A percentile compares a stretch with the other conserved stretches of the same genome.
Evolutionary conservation across 37 sponge, comb jelly and placozoan genomes (phyloP).

Genomic region (Amphimedon queenslandica): DNA sequence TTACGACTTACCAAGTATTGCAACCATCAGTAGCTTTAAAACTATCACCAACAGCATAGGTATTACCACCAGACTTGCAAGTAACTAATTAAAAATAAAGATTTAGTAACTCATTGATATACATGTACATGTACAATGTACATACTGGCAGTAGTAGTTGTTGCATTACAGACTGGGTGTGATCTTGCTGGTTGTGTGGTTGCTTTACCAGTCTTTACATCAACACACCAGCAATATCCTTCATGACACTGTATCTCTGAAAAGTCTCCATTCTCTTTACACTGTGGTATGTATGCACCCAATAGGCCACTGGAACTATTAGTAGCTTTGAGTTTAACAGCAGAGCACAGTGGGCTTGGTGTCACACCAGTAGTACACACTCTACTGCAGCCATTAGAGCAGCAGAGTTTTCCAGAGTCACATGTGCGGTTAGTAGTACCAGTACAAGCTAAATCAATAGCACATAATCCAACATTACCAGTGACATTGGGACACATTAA

Average conservation of each 20-base stretch:
- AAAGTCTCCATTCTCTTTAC: conserved; percentile 47
- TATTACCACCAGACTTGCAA: no score
- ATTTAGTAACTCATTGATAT: neutral
- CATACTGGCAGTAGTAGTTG: conserved; percentile 4
- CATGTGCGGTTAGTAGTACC: neutral
- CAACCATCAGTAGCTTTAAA: no score
- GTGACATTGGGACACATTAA: neutral
- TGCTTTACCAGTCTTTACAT: conserved; percentile 21
- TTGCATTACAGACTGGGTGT: conserved; percentile 9
- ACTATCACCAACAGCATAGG: no score
- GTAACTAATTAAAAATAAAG: no score
- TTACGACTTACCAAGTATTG: no score
- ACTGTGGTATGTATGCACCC: conserved; percentile 34
- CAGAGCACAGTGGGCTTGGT: conserved; percentile 15
- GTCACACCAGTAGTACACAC: conserved; percentile 8
- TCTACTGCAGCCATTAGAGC: conserved; percentile 28
- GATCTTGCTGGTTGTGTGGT: conserved; percentile 5
- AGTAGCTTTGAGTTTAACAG: neutral
- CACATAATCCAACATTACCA: conserved; percentile 10
- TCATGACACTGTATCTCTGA: conserved; percentile 37
- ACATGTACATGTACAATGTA: neutral
- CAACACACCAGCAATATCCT: conserved; percentile 67
- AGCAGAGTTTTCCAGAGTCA: conserved; percentile 13
- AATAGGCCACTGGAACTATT: neutral
- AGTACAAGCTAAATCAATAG: neutral